Base-by-base conservation (phyloP, 2,797 vertebrate genomes). In the Numenius phaeopus region DNA sequence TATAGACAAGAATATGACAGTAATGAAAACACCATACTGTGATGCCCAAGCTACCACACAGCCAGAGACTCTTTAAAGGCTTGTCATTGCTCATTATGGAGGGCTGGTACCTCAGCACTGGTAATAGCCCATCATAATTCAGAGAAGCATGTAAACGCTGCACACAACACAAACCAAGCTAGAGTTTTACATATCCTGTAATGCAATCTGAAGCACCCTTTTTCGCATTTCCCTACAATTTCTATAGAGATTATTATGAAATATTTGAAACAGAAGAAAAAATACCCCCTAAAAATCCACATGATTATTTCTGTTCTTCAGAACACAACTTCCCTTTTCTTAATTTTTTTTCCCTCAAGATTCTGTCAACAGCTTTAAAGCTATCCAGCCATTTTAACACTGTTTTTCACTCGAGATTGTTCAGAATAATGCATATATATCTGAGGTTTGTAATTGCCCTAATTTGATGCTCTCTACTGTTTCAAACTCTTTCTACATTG, bases 281-380 rank as follows among this genome's bases (percentile, higher is more conserved):
- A 15, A 7, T 26, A 23, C 5, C 5, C 11, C 21, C 20, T 64
- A 30, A 71, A 71, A 87, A 57, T 77, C 49, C 44, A 39, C 39
- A 10, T 58, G 58, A 20, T 27, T 62, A 9, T 11, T 91, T 87
- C 20, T 69, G 4, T 76, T 79, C 64, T 78, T 83, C 47, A 66
- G 47, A 58, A 67, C 13, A 67, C 4, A 75, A 10, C 4, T 64
- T 52, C 27, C 5, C 2, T n/a, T 3, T 76, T 61, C 5, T 24
- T 30, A 21, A 9, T 24, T 39, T 59, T 37, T 42, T 15, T 17
- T 5, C 10, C 11, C 20, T 50, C 0, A 1, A 13, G 8, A 50
- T 37, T 62, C 52, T 75, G 17, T 37, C 18, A 47, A 95, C 93
- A 85, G 8, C 21, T 81, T 66, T 81, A 80, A 59, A 86, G n/a